Evolutionary conservation across 1,140 invertebrate species (phyloP).

Genomic region (Uloborus diversus): DNA sequence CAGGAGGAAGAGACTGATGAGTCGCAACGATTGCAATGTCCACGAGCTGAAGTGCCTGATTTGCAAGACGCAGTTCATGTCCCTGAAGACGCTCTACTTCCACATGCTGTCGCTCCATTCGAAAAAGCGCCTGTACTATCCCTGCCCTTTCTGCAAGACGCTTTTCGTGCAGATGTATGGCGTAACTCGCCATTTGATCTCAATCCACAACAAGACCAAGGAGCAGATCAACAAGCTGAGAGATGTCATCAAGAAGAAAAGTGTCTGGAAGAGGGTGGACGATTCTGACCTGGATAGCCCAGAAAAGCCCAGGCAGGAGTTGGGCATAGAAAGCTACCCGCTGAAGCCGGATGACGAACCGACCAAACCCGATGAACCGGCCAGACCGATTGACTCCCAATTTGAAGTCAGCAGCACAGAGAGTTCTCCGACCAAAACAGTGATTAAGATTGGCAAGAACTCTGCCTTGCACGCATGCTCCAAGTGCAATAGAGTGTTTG

Average conservation of each 20-base stretch:
- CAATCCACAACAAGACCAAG: conserved; percentile 63
- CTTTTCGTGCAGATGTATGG: conserved; percentile 64
- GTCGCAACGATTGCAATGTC: conserved; percentile 43
- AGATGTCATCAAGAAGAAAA: conserved; percentile 59
- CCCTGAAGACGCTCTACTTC: conserved; percentile 62
- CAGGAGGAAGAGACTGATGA: conserved; percentile 20
- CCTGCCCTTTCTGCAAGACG: conserved; percentile 64
- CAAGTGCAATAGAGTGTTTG: conserved; percentile 57
- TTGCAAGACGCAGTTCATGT: conserved; percentile 61
- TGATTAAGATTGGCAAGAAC: conserved; percentile 17
- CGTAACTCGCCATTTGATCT: conserved; percentile 63
- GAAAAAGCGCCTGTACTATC: conserved; percentile 61
- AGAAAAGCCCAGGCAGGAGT: background rate
- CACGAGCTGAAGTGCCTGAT: conserved; percentile 57
- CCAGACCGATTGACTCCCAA: background rate
- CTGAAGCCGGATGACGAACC: background rate
- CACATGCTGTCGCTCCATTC: conserved; percentile 64
- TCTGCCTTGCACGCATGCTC: conserved; percentile 45
- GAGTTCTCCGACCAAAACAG: conserved; percentile 3
- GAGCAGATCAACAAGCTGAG: conserved; percentile 62
- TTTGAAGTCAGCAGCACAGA: background rate
- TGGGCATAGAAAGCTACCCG: background rate
- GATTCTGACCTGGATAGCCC: background rate
- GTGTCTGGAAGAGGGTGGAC: conserved; percentile 55
- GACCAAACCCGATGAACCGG: no score